Conservation (phyloP, 1,140 invertebrate species). For the Melanaphis sacchari region DNA sequence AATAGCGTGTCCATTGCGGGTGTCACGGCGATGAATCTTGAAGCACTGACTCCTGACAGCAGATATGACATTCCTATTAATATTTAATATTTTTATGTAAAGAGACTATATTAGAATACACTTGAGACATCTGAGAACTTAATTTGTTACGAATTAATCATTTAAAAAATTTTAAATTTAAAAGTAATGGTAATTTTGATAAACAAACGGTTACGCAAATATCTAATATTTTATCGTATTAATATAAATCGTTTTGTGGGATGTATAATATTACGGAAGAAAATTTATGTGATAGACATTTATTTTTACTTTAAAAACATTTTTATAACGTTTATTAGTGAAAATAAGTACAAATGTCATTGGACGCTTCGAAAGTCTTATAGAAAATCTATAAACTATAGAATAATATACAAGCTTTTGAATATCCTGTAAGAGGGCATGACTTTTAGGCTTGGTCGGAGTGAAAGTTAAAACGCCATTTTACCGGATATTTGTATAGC, state of each 20-base stretch:
- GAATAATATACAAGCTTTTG: background rate
- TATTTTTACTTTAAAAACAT: background rate
- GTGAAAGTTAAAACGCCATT: background rate
- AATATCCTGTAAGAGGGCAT: background rate
- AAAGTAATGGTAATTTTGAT: background rate
- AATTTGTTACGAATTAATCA: background rate
- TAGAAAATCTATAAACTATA: background rate
- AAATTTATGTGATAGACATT: background rate
- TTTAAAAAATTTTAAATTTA: background rate
- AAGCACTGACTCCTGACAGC: background rate
- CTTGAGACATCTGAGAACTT: background rate
- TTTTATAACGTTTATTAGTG: background rate
- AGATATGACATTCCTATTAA: background rate
- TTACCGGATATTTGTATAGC: background rate
- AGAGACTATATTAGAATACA: background rate
- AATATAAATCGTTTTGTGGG: background rate
- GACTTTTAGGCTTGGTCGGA: background rate
- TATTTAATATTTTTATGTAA: background rate
- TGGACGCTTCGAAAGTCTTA: background rate
- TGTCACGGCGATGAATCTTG: background rate
- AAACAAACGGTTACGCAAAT: background rate
- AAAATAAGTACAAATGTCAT: background rate
- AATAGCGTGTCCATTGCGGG: background rate
- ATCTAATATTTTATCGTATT: background rate
- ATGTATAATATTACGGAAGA: background rate